These are phyloP conservation scores for Dynastes grantii DNA, from an alignment of 2,888 invertebrate species.

Conservation along the genomic window DNA sequence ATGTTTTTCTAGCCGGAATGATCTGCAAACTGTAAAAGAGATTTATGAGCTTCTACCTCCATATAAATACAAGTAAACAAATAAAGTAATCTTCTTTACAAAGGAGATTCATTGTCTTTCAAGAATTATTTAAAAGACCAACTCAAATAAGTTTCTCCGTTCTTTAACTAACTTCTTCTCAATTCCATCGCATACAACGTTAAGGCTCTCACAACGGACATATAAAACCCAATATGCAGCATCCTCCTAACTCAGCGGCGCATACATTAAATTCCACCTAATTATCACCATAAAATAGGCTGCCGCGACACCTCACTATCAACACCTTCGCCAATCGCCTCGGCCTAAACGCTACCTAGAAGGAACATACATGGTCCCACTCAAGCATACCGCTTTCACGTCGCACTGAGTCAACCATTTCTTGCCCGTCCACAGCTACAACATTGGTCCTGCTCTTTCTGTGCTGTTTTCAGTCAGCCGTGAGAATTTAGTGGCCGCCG, in stretches of 20 bases:
- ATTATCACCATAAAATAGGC: slow-evolving; percentile 65
- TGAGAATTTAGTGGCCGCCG: slow-evolving; percentile 47
- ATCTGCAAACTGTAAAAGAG: too few species aligned
- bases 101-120: too few species aligned
- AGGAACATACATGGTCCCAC: slow-evolving; percentile 38
- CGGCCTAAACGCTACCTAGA: background rate
- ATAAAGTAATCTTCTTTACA: too few species aligned
- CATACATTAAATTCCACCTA: slow-evolving; percentile 65
- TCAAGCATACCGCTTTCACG: background rate
- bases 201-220: too few species aligned
- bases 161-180: too few species aligned
- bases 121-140: too few species aligned
- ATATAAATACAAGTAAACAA: too few species aligned
- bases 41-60: too few species aligned
- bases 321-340: slow-evolving; percentile 60
- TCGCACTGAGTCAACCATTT: background rate
- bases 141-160: too few species aligned
- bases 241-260: slow-evolving; percentile 58
- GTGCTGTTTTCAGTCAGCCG: slow-evolving; percentile 38
- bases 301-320: slow-evolving; percentile 61
- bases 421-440: background rate
- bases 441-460: background rate
- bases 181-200: too few species aligned
- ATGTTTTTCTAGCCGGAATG: too few species aligned
- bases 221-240: too few species aligned